These are phyloP conservation scores for Lampropteryx suffumata DNA, from an alignment of 2,888 invertebrate species.

Conservation along the genomic window DNA sequence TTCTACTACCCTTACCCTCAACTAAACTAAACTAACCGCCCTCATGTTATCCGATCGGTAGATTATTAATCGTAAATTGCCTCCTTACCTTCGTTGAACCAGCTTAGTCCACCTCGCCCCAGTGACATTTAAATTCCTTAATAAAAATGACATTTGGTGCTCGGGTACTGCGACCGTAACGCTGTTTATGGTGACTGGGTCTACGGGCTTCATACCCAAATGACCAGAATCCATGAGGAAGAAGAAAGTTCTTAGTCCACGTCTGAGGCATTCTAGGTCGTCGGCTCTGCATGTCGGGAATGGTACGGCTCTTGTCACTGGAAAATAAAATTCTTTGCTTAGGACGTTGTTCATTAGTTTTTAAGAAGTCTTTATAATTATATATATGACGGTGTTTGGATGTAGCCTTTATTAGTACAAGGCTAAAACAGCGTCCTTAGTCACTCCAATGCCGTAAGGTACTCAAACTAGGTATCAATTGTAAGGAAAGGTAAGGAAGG, in stretches of 20 bases:
- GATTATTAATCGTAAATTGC: no score
- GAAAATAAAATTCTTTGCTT: slow-evolving; percentile 25
- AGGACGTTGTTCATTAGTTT: no score
- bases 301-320: slow-evolving; percentile 57
- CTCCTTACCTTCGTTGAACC: slow-evolving; percentile 55
- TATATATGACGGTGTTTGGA: no score
- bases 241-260: slow-evolving; percentile 70
- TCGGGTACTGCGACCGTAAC: slow-evolving; percentile 62
- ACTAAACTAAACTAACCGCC: no score
- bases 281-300: slow-evolving; percentile 68
- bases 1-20: no score
- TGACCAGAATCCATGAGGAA: slow-evolving; percentile 68
- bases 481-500: no score
- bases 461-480: no score
- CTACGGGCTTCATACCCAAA: slow-evolving; percentile 65
- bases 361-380: no score
- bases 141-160: slow-evolving; percentile 59
- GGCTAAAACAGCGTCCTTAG: no score
- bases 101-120: slow-evolving; percentile 72
- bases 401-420: no score
- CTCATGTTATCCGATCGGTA: no score
- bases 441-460: no score
- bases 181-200: slow-evolving; percentile 64
- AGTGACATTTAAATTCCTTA: slow-evolving; percentile 69
- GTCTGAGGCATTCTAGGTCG: slow-evolving; percentile 65